These are phyloP conservation scores for Dunckerocampus dactyliophorus DNA, from an alignment of 2,113 vertebrate genomes.

Conservation along the genomic window DNA sequence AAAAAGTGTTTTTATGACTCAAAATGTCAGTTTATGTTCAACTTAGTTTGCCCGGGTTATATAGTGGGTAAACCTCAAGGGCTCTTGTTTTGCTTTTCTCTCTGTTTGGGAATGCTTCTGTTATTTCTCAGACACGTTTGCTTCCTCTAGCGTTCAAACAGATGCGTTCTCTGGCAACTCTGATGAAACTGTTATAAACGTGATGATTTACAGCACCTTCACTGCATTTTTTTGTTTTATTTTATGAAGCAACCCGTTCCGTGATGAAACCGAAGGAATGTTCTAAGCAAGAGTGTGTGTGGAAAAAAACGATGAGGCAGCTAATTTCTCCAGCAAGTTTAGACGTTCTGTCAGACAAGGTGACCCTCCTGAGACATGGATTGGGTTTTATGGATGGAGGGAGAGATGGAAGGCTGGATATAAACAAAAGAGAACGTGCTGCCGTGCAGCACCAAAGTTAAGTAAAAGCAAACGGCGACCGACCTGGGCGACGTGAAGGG, in stretches of 20 bases:
- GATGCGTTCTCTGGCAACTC: constrained; percentile 39
- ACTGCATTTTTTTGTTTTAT: constrained; percentile 38
- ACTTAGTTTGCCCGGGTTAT: constrained; percentile 37
- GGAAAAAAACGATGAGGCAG: constrained; percentile 41
- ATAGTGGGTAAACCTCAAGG: constrained; percentile 26
- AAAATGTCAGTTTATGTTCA: constrained; percentile 6
- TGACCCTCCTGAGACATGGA: constrained; percentile 17
- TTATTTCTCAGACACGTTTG: constrained; percentile 15
- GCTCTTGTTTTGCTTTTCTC: constrained; percentile 28
- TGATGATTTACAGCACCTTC: constrained; percentile 46
- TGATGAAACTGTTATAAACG: constrained; percentile 60
- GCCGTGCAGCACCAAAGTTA: constrained; percentile 12
- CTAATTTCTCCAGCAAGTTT: constrained; percentile 21
- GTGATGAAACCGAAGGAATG: constrained; percentile 61
- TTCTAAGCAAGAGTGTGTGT: constrained; percentile 15
- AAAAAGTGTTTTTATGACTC: background rate
- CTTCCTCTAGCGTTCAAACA: constrained; percentile 42
- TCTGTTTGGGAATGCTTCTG: constrained; percentile 21
- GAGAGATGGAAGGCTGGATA: constrained; percentile 13
- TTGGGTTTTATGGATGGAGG: constrained; percentile 7
- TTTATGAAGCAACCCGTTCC: constrained; percentile 43
- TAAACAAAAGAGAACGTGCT: background rate
- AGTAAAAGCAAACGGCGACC: constrained; percentile 18
- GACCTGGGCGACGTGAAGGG: constrained; percentile 37
- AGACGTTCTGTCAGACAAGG: constrained; percentile 10